Evolutionary conservation across 2,113 vertebrate genomes (phyloP), one percentile per base, ranked within the genome.

Genomic region (Gallinago undulata): DNA sequence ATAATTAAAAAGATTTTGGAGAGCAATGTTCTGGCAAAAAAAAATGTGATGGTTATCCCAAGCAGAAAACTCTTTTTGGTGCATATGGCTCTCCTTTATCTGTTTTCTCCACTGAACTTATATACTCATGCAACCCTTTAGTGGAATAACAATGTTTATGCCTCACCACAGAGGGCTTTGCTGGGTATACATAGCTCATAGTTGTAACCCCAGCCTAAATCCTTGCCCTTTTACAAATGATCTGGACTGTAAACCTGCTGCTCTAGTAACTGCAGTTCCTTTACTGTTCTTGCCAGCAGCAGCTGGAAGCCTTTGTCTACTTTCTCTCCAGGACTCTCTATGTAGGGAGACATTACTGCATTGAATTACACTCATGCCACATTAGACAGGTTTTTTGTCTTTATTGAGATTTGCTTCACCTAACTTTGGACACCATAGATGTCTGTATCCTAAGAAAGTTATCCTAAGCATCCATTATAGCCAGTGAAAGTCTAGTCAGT

Each of bases 401-500:
- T 88, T 88, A n/a, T 7, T 56, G 63, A 55, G 57, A 79, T 90
- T 62, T 75, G 4, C 83, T 90, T 83, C 82, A 73, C 50, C 27
- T 60, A 88, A 92, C 45, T 93, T 92, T 69, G 72, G 55, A 80
- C 72, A 81, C 37, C 74, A 35, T 84, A 87, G 12, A 48, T 82
- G 17, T 60, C 75, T 66, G 21, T 53, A 83, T 69, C 39, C 30
- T 72, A 87, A 87, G 16, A 67, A 5, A 95, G 81, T 28, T 68
- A 96, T 79, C 48, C 27, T 73, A 90, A 53, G 41, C 57, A 79
- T 66, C 53, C 55, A 45, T 45, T 83, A 53, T 9, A 88, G 45
- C 25, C 62, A 93, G 19, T 27, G 35, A 56, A 93, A 91, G 48
- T 64, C 48, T 41, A 86, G 57, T 24, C 74, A 85, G 27, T 45